Percentiles rank a stretch among this genome's conserved stretches.
phyloP scores from a whole-genome alignment of 2,797 vertebrate species.

The Syndactyla subalaris region DNA sequence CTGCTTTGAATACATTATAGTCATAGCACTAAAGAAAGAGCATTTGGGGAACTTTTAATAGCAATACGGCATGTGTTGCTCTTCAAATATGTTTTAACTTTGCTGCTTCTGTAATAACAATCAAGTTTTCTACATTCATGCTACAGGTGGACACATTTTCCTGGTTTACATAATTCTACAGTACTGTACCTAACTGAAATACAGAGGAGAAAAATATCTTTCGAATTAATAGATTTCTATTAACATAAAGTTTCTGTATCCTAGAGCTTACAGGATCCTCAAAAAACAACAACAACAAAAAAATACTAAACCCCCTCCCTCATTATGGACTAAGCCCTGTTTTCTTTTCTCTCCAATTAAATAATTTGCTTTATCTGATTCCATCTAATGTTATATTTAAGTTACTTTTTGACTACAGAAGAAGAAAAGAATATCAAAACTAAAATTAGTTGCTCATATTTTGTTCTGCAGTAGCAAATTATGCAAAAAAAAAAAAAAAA shows the following conservation, averaged over 20 bases:
- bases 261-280: background rate
- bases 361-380: constrained; percentile 5
- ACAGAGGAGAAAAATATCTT: constrained; percentile 21
- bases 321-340: background rate
- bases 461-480: background rate
- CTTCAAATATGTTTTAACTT: constrained; percentile 42
- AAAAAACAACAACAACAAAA: background rate
- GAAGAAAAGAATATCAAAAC: constrained; percentile 31
- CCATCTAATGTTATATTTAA: background rate
- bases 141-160: constrained; percentile 55
- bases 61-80: background rate
- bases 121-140: background rate
- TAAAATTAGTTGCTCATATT: background rate
- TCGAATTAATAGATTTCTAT: constrained; percentile 4
- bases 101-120: constrained; percentile 38
- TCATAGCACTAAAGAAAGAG: constrained; percentile 10
- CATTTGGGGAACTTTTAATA: constrained; percentile 55
- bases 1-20: constrained; percentile 45
- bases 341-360: background rate
- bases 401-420: background rate
- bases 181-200: constrained; percentile 28
- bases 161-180: constrained; percentile 47
- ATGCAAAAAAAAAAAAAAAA: background rate
- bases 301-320: background rate
- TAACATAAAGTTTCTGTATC: background rate